Evolutionary conservation across 37 sponge, comb jelly and placozoan genomes (phyloP).

Genomic region (Amphimedon queenslandica): DNA sequence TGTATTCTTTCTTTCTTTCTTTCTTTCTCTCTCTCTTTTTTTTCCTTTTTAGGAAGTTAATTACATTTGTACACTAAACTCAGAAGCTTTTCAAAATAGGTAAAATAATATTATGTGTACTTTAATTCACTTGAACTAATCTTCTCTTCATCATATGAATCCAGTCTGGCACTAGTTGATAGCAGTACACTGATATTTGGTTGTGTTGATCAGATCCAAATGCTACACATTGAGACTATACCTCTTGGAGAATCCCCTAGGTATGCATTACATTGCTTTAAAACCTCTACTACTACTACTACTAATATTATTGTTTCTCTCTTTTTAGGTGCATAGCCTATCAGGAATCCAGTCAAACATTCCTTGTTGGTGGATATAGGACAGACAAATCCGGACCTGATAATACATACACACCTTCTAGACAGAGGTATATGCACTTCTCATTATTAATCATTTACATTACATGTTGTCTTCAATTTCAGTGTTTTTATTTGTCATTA

Average conservation of each 20-base stretch:
- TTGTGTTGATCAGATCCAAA: conserved; percentile 91
- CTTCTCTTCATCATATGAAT: background rate
- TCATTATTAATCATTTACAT: conserved; percentile 5
- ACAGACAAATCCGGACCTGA: conserved; percentile 1
- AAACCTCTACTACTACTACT: background rate
- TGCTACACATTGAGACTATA: conserved; percentile 86
- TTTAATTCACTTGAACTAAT: background rate
- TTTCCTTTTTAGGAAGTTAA: conserved; percentile 73
- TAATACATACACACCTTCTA: background rate
- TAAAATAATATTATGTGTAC: conserved; percentile 7
- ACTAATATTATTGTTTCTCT: too few species aligned
- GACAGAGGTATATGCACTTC: background rate
- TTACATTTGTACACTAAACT: conserved; percentile 82
- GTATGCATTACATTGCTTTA: conserved; percentile 10
- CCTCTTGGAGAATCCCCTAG: conserved; percentile 81
- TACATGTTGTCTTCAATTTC: background rate
- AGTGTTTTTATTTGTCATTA: background rate
- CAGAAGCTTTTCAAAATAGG: conserved; percentile 79
- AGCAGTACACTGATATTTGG: conserved; percentile 75
- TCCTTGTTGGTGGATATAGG: conserved; percentile 45
- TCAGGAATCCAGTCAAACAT: conserved; percentile 60
- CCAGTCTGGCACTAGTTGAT: conserved; percentile 77
- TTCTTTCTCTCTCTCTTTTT: too few species aligned
- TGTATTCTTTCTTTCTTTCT: too few species aligned
- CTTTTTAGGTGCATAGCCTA: conserved; percentile 62